Evolutionary conservation across 2,797 vertebrate genomes (phyloP), one percentile per base, ranked within the genome.

Genomic region (Sebastes umbrosus): DNA sequence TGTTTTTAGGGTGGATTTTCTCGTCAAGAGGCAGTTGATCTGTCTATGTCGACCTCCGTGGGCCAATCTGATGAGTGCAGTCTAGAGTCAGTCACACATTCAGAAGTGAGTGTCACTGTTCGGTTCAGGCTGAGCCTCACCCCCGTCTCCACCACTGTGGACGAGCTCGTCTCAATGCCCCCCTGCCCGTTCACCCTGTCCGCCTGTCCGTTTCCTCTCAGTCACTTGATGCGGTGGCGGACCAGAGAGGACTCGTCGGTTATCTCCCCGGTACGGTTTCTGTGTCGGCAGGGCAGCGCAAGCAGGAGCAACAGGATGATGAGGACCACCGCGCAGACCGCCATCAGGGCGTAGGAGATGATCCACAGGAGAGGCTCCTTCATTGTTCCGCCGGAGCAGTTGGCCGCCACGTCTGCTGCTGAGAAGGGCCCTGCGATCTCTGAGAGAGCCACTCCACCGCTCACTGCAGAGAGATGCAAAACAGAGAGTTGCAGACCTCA

Each of bases 221-320:
- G 93, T 98, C 96, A 99, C 76, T 99, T 99, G 97, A 98, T 98
- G 31, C 98, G 97, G 81, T 99, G 97, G 24, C 96, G 97, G 43
- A 99, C 97, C 8, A 99, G 95, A 0, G 98, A 99, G 11, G 99
- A 99, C 89, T 98, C 97, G 0, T 99, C 99, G 0, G 96, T 99
- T 75, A 99, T 97, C 57, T 97, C 96, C 8, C 97, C 96, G 0
- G 93, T 95, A 73, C 91, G 83, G 0, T 87, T 86, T 13, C 83
- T 88, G 32, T 79, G 86, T 20, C 93, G 89, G 46, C 91, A 95
- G 0, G 98, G 98, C 79, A 97, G 80, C 3, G 97, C 88, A 68
- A 99, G 95, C 85, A 99, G 90, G 52, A 97, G 64, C 71, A 98
- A 63, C 18, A 99, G 94, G 4, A 95, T 32, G 4, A 99, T 91